Percentiles rank a stretch among this genome's conserved stretches.
phyloP scores from a whole-genome alignment of 2,797 vertebrate genomes.

The Synaphobranchus kaupii region DNA sequence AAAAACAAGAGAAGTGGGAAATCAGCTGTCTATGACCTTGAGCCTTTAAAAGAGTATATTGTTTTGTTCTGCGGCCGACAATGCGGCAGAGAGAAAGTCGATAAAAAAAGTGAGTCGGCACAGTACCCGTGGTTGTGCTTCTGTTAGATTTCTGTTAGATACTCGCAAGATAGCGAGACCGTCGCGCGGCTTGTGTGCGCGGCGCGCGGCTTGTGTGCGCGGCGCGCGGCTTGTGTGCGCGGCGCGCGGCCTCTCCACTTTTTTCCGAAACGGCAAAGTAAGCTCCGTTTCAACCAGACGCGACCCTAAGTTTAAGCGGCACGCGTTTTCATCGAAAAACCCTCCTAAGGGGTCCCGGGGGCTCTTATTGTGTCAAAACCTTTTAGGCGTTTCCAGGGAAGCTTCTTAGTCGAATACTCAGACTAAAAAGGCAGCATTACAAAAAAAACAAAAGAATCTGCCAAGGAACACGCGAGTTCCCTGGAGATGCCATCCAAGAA shows the following conservation, averaged over 20 bases:
- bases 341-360: constrained; percentile 47
- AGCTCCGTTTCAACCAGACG: constrained; percentile 44
- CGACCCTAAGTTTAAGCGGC: constrained; percentile 45
- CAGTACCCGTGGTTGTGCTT: not conserved
- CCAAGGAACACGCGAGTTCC: constrained; percentile 42
- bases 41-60: not conserved
- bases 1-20: constrained; percentile 5
- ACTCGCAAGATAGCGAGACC: constrained; percentile 2
- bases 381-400: constrained; percentile 48
- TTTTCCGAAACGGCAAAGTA: constrained; percentile 41
- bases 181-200: not conserved
- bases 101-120: constrained; percentile 18
- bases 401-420: constrained; percentile 53
- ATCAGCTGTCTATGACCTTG: not conserved
- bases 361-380: constrained; percentile 42
- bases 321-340: constrained; percentile 45
- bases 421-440: constrained; percentile 28
- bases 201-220: not conserved
- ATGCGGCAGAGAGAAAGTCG: constrained; percentile 27
- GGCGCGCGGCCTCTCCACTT: constrained; percentile 10
- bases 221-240: not conserved
- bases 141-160: not conserved
- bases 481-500: constrained; percentile 30
- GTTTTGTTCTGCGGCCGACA: not conserved
- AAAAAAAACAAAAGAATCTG: constrained; percentile 45